Evolutionary conservation across 2,888 invertebrate species (phyloP), one percentile per base, ranked within the genome.

Genomic region (Sericinus montela): DNA sequence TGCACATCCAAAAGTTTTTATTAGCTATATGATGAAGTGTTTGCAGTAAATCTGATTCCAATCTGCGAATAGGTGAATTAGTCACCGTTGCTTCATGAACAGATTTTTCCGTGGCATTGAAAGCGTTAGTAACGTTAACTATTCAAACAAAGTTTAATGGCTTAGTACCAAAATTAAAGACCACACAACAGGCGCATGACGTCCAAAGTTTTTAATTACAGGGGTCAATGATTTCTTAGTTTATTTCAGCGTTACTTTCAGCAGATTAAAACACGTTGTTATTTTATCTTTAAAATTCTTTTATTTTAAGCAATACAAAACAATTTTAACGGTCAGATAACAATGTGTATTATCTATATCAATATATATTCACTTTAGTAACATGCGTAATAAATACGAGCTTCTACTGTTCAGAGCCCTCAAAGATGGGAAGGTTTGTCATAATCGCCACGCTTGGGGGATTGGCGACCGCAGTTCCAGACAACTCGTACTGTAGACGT

Each of bases 171-270:
- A 73, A 72, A 74, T 65, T 53, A 59, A 58, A 66, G 57, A 62
- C 69, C 65, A 57, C 71, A 64, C 58, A 69, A 65, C 69, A 63
- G 60, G 63, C 63, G 57, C 46, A 60, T 71, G 72, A 74, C 71
- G 72, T 54, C 62, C 63, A 63, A 67, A 69, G 72, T 69, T 73
- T 78, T 80, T 77, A 75, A 80, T 79, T 75, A 70, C 71, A 54
- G 46, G 53, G 55, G 51, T 52, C 54, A 55, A 54, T 42, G 55
- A 48, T 44, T 51, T 45, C 25, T 4, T 15, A 28, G 19, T 48
- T 43, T 54, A 52, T 50, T 45, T 39, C 11, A 2, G 4, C 14
- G 19, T 0, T 11, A 9, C n/a, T 30, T 41, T n/a, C 30, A 15
- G 39, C 32, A 32, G 11, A 32, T 32, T 6, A 7, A 32, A 11